phyloP scores from a whole-genome alignment of 2,888 invertebrate genomes.

The Cylloceria caligata region DNA sequence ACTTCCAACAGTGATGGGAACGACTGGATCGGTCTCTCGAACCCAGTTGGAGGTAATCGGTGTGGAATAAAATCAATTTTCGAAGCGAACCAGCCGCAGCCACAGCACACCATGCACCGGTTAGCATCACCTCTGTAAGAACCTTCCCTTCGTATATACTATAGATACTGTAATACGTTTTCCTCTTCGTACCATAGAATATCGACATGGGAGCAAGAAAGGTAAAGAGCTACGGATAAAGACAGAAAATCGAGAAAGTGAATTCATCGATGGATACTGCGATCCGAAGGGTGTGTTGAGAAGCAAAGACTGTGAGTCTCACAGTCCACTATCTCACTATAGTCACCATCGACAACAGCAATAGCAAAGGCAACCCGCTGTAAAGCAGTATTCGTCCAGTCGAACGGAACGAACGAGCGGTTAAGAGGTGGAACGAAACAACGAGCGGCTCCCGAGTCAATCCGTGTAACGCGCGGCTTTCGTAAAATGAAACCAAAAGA shows the following conservation, averaged over 20 bases:
- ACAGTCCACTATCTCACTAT: constrained; percentile 31
- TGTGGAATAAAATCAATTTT: constrained; percentile 63
- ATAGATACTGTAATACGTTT: constrained; percentile 10
- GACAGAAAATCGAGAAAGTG: constrained; percentile 48
- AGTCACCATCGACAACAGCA: constrained; percentile 35
- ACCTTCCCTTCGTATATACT: constrained; percentile 14
- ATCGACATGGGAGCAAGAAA: constrained; percentile 17
- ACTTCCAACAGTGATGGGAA: constrained; percentile 20
- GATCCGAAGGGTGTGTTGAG: constrained; percentile 40
- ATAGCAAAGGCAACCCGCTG: constrained; percentile 10
- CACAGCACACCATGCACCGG: constrained; percentile 48
- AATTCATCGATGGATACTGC: constrained; percentile 60
- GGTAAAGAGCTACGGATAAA: constrained; percentile 1
- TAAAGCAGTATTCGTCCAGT: constrained; percentile 52
- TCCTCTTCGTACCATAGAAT: constrained; percentile 7
- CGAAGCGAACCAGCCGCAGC: constrained; percentile 53
- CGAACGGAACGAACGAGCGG: constrained; percentile 70
- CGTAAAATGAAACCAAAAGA: constrained; percentile 42
- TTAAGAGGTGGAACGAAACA: constrained; percentile 64
- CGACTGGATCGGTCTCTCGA: constrained; percentile 21
- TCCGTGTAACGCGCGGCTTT: constrained; percentile 63
- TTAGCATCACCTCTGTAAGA: constrained; percentile 50
- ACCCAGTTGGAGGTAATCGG: constrained; percentile 53
- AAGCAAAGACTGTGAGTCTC: constrained; percentile 10
- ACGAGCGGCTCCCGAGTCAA: constrained; percentile 54